Base-by-base conservation (phyloP, 2,888 invertebrate genomes). In the Odiellus spinosus region DNA sequence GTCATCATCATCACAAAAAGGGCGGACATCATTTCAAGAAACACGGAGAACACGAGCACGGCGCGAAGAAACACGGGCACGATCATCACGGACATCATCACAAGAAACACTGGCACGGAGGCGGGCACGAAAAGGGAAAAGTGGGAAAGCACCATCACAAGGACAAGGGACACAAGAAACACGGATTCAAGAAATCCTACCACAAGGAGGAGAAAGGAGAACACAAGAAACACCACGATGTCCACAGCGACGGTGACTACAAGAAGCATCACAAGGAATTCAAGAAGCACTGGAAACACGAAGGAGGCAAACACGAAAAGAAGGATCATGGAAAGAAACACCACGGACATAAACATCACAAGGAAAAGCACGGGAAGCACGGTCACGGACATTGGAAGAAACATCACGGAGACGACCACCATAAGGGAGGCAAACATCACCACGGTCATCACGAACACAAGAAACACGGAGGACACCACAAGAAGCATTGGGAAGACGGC, bases 201-300 rank as follows among this genome's bases (percentile, higher is more conserved):
- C 38, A 38, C 38, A 38, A 38, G 38, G 38, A 38, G 14, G 38
- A 38, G 38, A 17, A 38, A 15, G 18, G 38, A 17, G 38, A 38
- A 17, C 17, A 38, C 14, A 38, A 38, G 18, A 17, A 15, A 3
- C 18, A 38, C 18, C 18, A 38, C 38, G 38, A 38, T 38, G 38
- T 17, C 18, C 18, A 17, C 18, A 10, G 10, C 18, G 38, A 38
- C 4, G 18, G 18, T 10, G 38, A 38, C 14, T 38, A 38, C 38
- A 18, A 18, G 18, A 38, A 38, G 14, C 15, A 38, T 10, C 18
- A 38, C 38, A 38, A 38, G 18, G 38, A 38, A 17, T 38, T 17
- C 18, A 3, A 38, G 8, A 18, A 38, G 17, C 18, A 38, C 38
- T 38, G 18, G 8, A 18, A 38, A 17, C 38, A 38, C 1, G 17